A percentile compares a stretch with the other conserved stretches of the same genome.
Evolutionary conservation across 1,140 invertebrate genomes (phyloP).

Genomic region (Yoshiicerus persimilis): DNA sequence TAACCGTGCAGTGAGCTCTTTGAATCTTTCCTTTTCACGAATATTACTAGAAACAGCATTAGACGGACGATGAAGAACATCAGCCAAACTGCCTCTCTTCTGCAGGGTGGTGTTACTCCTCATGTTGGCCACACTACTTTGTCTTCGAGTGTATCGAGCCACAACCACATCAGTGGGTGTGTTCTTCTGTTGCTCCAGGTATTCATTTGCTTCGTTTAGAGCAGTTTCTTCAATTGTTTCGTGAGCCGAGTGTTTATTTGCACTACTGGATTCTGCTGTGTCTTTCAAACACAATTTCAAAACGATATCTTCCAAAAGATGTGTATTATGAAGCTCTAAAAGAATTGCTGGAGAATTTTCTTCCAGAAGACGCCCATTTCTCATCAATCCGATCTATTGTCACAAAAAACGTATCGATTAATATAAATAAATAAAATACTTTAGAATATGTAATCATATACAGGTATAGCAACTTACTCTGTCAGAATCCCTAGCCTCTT

Average conservation of each 20-base stretch:
- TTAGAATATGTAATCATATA: no score
- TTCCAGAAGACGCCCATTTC: constrained; percentile 82
- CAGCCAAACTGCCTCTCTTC: not conserved
- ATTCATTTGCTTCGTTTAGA: not conserved
- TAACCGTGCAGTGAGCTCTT: constrained; percentile 11
- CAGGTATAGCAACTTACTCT: constrained; percentile 54
- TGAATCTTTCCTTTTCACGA: not conserved
- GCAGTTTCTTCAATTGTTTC: not conserved
- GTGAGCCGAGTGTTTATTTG: not conserved
- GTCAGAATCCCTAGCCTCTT: constrained; percentile 84
- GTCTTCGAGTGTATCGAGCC: not conserved
- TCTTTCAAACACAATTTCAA: constrained; percentile 79
- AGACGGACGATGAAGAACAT: constrained; percentile 27
- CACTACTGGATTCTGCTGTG: not conserved
- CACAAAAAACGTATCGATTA: not conserved
- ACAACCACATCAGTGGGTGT: not conserved
- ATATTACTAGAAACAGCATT: not conserved
- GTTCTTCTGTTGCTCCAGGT: not conserved
- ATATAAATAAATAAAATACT: no score
- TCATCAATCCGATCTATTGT: constrained; percentile 87
- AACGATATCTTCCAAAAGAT: constrained; percentile 89
- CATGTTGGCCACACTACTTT: not conserved
- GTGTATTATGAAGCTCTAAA: constrained; percentile 75
- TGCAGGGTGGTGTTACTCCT: not conserved
- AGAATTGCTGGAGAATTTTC: constrained; percentile 86